Percentiles rank a stretch among this genome's conserved stretches.
Evolutionary conservation across 2,797 vertebrate genomes (phyloP).

Genomic region (Mormyrus hasselquistii): DNA sequence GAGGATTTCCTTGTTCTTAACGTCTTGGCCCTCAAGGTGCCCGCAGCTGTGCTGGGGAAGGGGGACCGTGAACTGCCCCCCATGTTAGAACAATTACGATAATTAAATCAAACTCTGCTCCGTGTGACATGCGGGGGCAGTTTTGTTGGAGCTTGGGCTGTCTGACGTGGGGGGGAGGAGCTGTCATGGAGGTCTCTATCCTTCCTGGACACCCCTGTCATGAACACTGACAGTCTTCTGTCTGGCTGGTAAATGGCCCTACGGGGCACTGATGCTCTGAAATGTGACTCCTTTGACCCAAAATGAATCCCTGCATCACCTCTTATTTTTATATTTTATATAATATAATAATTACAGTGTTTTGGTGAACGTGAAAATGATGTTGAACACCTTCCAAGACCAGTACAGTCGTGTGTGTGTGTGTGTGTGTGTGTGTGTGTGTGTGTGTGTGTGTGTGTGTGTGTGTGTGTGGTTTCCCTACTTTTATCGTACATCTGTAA

Average conservation of each 20-base stretch:
- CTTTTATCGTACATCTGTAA: too few species aligned
- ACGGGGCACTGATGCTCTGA: not conserved
- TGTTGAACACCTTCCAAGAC: too few species aligned
- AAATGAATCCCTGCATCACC: not conserved
- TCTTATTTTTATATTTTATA: not conserved
- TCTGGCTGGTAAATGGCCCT: not conserved
- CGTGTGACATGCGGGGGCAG: not conserved
- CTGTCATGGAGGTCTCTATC: not conserved
- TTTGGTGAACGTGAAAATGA: too few species aligned
- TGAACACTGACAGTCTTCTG: not conserved
- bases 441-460: too few species aligned
- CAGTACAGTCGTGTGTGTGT: too few species aligned
- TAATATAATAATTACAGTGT: too few species aligned
- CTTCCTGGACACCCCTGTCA: not conserved
- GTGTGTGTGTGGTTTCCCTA: too few species aligned
- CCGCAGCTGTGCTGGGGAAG: not conserved
- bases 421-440: too few species aligned
- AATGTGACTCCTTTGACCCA: not conserved
- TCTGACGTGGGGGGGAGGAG: not conserved
- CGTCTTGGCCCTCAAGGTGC: not conserved
- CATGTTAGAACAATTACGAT: not conserved
- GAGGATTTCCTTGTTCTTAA: not conserved
- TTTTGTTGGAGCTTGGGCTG: not conserved
- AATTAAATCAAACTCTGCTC: not conserved
- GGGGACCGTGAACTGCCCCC: not conserved